Percentiles rank a stretch among this genome's conserved stretches.
phyloP scores from a whole-genome alignment of 2,888 invertebrate genomes.

The Galerucella nymphaeae region DNA sequence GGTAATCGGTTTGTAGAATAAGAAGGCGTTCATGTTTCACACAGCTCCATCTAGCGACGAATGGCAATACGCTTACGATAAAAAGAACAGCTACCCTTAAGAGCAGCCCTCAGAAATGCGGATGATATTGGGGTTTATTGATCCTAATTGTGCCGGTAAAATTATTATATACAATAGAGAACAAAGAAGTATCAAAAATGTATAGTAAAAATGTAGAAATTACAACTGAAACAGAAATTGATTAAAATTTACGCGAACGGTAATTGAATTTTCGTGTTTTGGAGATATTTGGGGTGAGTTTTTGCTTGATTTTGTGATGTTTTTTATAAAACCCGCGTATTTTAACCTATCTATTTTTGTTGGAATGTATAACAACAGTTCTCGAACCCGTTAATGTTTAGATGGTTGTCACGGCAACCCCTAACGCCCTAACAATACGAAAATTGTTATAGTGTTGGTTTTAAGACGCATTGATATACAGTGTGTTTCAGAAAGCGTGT shows the following conservation, averaged over 20 bases:
- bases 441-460: not conserved
- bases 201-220: conserved; percentile 15
- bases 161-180: conserved; percentile 5
- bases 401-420: not conserved
- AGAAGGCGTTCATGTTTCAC: too few relatives aligned
- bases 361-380: not conserved
- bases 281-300: not conserved
- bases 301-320: not conserved
- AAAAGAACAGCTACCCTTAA: conserved; percentile 1
- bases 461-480: not conserved
- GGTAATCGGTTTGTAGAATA: too few relatives aligned
- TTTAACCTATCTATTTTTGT: not conserved
- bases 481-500: too few relatives aligned
- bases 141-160: conserved; percentile 7
- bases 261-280: not conserved
- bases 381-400: not conserved
- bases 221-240: conserved; percentile 8
- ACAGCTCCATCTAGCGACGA: not conserved
- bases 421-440: not conserved
- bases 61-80: not conserved
- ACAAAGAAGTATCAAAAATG: conserved; percentile 32
- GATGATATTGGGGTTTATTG: conserved; percentile 1
- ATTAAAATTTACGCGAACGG: not conserved
- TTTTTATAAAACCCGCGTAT: not conserved
- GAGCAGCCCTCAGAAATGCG: not conserved